These are phyloP conservation scores for Microctonus hyperodae DNA, from an alignment of 2,888 invertebrate species.

Conservation along the genomic window DNA sequence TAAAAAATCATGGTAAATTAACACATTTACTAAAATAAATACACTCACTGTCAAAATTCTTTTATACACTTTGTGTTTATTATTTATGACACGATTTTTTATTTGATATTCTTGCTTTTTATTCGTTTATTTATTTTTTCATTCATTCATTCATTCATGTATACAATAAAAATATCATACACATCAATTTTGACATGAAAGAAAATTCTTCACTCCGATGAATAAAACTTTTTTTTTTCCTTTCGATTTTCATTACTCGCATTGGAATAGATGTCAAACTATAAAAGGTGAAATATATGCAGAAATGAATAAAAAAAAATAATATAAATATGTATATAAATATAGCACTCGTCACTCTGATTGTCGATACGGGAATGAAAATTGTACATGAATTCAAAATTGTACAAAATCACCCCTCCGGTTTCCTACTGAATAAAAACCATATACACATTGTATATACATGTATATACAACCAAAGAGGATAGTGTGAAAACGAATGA, in stretches of 20 bases:
- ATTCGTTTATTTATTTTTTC: too few species aligned
- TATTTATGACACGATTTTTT: too few species aligned
- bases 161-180: neutral
- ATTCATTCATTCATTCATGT: too few species aligned
- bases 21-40: neutral
- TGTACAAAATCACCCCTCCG: neutral
- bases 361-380: neutral
- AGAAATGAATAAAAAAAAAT: neutral
- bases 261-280: neutral
- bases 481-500: neutral
- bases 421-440: neutral
- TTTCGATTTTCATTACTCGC: neutral
- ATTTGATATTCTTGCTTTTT: too few species aligned
- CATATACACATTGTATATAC: neutral
- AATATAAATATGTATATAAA: neutral
- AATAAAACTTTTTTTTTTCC: neutral
- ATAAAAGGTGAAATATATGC: neutral
- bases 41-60: neutral
- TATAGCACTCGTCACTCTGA: neutral
- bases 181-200: neutral
- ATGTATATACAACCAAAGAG: neutral
- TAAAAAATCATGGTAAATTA: neutral
- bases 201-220: neutral
- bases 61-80: neutral
- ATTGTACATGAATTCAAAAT: neutral